Evolutionary conservation across 1,140 invertebrate genomes (phyloP).

Genomic region (Propsilocerus akamusi): DNA sequence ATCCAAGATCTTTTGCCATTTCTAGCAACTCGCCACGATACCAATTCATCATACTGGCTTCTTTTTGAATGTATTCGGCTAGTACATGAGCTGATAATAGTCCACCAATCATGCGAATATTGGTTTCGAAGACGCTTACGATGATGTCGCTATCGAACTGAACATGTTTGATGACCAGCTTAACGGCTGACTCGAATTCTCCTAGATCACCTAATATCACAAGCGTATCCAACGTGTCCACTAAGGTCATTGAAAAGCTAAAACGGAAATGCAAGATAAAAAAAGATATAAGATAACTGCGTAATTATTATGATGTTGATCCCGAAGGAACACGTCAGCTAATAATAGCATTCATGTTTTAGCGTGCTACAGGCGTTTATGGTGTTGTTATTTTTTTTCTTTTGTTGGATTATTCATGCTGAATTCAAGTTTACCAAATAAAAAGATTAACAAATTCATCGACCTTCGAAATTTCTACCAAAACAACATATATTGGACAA

Average conservation of each 20-base stretch:
- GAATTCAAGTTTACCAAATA: no score
- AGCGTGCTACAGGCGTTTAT: no score
- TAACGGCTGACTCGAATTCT: slow-evolving; percentile 85
- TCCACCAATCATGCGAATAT: slow-evolving; percentile 89
- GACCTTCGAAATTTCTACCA: no score
- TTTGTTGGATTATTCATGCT: no score
- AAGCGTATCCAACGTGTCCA: slow-evolving; percentile 87
- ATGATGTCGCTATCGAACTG: slow-evolving; percentile 87
- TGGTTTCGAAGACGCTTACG: slow-evolving; percentile 97
- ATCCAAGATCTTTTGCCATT: slow-evolving; percentile 85
- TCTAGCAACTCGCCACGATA: slow-evolving; percentile 78
- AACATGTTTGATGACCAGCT: slow-evolving; percentile 68
- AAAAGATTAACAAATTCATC: no score
- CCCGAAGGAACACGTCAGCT: not conserved
- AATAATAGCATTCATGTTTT: no score
- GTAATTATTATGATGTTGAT: not conserved
- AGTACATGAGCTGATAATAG: slow-evolving; percentile 86
- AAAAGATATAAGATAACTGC: slow-evolving; percentile 5
- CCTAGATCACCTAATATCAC: slow-evolving; percentile 81
- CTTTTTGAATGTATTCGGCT: slow-evolving; percentile 59
- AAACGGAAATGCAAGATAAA: slow-evolving; percentile 25
- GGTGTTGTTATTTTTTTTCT: no score
- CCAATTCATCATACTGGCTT: slow-evolving; percentile 64
- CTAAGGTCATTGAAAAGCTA: slow-evolving; percentile 90
- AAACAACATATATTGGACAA: no score